phyloP scores from a whole-genome alignment of 53 echinoderm and acorn worm species.

The Apostichopus leukothele region DNA sequence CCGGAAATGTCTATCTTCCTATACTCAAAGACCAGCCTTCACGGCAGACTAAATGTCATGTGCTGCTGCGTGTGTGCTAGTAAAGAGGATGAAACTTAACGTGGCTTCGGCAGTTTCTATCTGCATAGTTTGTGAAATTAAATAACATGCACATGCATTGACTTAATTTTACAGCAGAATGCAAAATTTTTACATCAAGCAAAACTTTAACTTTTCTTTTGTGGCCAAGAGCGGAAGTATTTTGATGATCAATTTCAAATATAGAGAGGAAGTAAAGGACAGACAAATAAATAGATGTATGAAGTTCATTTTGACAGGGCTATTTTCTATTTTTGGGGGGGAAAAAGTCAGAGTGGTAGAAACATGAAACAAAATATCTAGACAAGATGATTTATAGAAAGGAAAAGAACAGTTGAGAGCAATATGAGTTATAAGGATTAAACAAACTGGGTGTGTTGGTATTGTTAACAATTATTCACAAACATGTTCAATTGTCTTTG shows the following conservation, averaged over 20 bases:
- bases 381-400: too few relatives aligned
- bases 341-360: too few relatives aligned
- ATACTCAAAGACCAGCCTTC: background rate
- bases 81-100: background rate
- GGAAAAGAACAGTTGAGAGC: too few relatives aligned
- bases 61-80: background rate
- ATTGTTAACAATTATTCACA: too few relatives aligned
- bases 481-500: too few relatives aligned
- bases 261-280: too few relatives aligned
- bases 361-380: too few relatives aligned
- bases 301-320: too few relatives aligned
- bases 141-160: conserved; percentile 1
- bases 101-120: background rate
- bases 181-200: background rate
- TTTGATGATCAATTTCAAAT: background rate
- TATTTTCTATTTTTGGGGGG: too few relatives aligned
- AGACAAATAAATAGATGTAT: too few relatives aligned
- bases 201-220: background rate
- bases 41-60: conserved; percentile 11
- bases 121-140: background rate
- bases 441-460: too few relatives aligned
- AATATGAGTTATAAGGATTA: too few relatives aligned
- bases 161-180: background rate
- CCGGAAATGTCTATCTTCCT: conserved; percentile 43
- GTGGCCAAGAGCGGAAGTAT: background rate